Evolutionary conservation across 1,140 invertebrate genomes (phyloP).

Genomic region (Muscidifurax raptorellus): DNA sequence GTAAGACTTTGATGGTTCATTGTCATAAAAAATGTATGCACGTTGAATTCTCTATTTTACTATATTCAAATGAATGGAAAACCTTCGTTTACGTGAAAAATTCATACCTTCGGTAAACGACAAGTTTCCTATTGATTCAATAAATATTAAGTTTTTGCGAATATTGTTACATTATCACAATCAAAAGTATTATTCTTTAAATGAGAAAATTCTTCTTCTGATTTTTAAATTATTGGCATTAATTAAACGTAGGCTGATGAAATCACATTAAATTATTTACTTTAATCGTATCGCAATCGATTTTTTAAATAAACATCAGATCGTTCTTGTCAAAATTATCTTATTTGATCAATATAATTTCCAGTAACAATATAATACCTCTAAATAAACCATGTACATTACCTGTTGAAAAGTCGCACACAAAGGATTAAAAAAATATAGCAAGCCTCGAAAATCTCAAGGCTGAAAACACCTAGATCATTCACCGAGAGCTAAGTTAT

Average conservation of each 20-base stretch:
- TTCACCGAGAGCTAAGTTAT: conserved; percentile 11
- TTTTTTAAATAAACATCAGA: too few species aligned
- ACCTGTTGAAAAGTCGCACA: conserved; percentile 11
- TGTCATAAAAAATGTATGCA: not conserved
- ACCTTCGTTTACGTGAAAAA: not conserved
- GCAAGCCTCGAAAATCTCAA: not conserved
- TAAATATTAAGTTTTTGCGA: not conserved
- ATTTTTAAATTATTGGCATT: too few species aligned
- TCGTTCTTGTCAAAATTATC: not conserved
- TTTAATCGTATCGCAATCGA: too few species aligned
- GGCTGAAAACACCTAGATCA: not conserved
- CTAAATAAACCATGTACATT: conserved; percentile 28
- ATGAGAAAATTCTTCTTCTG: not conserved
- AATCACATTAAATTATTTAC: too few species aligned
- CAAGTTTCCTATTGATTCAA: not conserved
- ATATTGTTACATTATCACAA: not conserved
- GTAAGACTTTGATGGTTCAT: not conserved
- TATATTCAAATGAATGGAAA: not conserved
- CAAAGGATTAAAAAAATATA: conserved; percentile 21
- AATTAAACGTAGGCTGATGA: too few species aligned
- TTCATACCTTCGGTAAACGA: not conserved
- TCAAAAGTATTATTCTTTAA: too few species aligned
- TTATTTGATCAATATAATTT: not conserved
- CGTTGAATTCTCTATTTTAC: not conserved
- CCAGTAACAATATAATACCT: not conserved